Base-by-base conservation (phyloP, 2,113 vertebrate species). In the Chaenogobius annularis region DNA sequence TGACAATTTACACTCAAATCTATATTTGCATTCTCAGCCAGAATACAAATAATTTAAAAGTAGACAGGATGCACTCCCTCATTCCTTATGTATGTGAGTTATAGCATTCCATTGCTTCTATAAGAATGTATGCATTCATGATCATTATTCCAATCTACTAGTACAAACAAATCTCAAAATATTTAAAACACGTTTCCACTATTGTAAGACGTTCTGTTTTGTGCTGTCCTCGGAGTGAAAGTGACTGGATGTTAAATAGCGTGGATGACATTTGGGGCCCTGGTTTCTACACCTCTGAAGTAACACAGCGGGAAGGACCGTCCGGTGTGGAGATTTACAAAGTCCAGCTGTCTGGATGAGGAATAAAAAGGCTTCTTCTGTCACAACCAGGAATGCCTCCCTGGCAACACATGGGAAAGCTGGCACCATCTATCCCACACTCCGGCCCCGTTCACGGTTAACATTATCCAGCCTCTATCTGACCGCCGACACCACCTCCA, bases 181-280 rank as follows among this genome's bases (percentile, higher is more conserved):
- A 56, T 26, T 56, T 12, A 23, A 56, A 22, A 26, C 22, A 31
- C n/a, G 11, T 11, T 2, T 56, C 54, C 20, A 20, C 10, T 3
- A 4, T 31, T 14, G 12, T 8, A 14, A 5, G 20, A 23, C 13
- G 11, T 11, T 22, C 20, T 55, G 20, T 35, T 26, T 35, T 35
- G 26, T 8, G 26, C 26, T 17, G 58, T 35, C 23, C 26, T 43
- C 22, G 26, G 70, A 35, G 72, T 46, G 68, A 72, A 64, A 4
- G 14, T 46, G 73, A 75, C 78, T 70, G 17, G 64, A 26, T 14
- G 68, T 0, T 70, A 69, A 71, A 69, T 77, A 76, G 66, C 7
- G 11, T 81, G 83, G 84, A 75, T 80, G 83, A 80, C 79, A 70
- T 80, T 74, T 14, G 20, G 48, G 72, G 65, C 81, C 55, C 66